phyloP scores from a whole-genome alignment of 2,797 vertebrate species.

The Fistularia tabacaria region DNA sequence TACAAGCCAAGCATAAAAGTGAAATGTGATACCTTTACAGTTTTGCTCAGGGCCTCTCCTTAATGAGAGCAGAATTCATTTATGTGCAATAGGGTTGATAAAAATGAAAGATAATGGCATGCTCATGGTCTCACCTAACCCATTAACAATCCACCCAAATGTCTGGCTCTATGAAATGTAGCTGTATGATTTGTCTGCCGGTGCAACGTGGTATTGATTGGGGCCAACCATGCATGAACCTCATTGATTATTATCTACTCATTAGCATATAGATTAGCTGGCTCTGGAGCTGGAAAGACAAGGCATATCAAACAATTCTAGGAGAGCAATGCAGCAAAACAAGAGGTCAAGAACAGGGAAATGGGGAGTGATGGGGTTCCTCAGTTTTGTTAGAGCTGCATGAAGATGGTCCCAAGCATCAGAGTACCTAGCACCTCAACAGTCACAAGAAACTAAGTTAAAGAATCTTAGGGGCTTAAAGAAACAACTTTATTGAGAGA shows the following conservation, averaged over 20 bases:
- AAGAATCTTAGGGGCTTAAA: slow-evolving; percentile 2
- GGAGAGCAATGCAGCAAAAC: slow-evolving; percentile 38
- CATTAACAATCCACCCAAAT: slow-evolving; percentile 55
- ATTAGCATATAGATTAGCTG: slow-evolving; percentile 85
- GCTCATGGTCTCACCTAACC: slow-evolving; percentile 51
- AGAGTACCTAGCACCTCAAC: slow-evolving; percentile 19
- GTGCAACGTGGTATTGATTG: slow-evolving; percentile 75
- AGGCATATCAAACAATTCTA: slow-evolving; percentile 37
- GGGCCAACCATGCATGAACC: slow-evolving; percentile 63
- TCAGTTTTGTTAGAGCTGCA: slow-evolving; percentile 37
- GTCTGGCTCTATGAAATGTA: slow-evolving; percentile 63
- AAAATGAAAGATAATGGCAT: slow-evolving; percentile 63
- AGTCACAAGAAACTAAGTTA: slow-evolving; percentile 11
- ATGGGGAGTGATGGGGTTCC: slow-evolving; percentile 26
- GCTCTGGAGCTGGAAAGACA: slow-evolving; percentile 43
- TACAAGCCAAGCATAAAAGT: slow-evolving; percentile 19
- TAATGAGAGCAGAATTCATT: slow-evolving; percentile 45
- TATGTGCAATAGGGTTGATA: slow-evolving; percentile 40
- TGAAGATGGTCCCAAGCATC: slow-evolving; percentile 47
- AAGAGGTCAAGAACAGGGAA: slow-evolving; percentile 6
- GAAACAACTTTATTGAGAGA: background rate
- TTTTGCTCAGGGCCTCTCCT: slow-evolving; percentile 21
- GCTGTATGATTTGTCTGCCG: slow-evolving; percentile 58
- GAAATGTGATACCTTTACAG: slow-evolving; percentile 31
- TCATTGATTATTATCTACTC: slow-evolving; percentile 79